phyloP scores from a whole-genome alignment of 2,888 invertebrate genomes.

The Capitulum mitella region DNA sequence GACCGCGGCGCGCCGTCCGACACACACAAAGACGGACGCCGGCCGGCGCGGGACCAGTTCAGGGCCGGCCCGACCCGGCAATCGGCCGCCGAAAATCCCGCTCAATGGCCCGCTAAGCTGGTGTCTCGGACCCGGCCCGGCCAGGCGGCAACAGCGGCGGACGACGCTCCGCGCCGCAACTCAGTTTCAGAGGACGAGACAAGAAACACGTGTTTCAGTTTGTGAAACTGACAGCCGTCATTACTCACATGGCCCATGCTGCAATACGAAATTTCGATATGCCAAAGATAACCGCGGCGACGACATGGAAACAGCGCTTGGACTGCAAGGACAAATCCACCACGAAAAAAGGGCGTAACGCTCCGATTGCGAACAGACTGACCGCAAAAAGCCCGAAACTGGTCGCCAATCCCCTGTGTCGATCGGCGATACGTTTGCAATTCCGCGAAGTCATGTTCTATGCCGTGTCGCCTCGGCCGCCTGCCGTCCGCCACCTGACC shows the following conservation, averaged over 20 bases:
- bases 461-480: background rate
- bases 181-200: no score
- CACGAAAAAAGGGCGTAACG: background rate
- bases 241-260: background rate
- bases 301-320: slow-evolving; percentile 5
- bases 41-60: no score
- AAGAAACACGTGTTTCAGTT: background rate
- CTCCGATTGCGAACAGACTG: background rate
- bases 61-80: no score
- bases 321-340: background rate
- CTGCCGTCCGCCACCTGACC: no score
- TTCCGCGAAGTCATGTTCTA: background rate
- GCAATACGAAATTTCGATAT: background rate
- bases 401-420: background rate
- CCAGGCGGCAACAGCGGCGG: no score
- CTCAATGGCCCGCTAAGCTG: no score
- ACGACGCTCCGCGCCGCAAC: no score
- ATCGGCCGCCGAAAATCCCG: no score
- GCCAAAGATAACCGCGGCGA: background rate
- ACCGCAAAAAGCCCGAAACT: background rate
- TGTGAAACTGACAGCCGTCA: background rate
- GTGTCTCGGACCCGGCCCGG: no score
- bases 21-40: no score
- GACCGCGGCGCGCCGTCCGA: background rate
- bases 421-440: background rate